Percentiles rank a stretch among this genome's conserved stretches.
These are phyloP conservation scores for Mystacides longicornis DNA, from an alignment of 2,888 invertebrate genomes.

Conservation along the genomic window DNA sequence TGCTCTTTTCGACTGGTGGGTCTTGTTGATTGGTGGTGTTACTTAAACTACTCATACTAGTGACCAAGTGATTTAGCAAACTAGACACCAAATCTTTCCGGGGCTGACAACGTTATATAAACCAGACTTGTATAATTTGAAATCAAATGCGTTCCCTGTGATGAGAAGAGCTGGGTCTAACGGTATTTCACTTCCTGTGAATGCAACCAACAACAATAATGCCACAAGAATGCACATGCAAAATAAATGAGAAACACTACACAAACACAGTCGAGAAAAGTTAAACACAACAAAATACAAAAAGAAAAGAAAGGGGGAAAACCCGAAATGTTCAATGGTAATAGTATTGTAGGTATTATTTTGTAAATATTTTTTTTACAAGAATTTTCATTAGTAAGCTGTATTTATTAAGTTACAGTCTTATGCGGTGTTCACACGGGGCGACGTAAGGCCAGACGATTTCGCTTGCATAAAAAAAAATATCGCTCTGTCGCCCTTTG, in stretches of 20 bases:
- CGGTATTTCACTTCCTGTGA: slow-evolving; percentile 47
- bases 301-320: no score
- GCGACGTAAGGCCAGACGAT: no score
- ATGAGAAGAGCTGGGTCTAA: slow-evolving; percentile 41
- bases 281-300: no score
- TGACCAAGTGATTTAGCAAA: slow-evolving; percentile 21
- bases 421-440: no score
- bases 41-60: slow-evolving; percentile 12
- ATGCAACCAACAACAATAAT: slow-evolving; percentile 36
- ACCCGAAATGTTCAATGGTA: no score
- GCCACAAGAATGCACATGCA: slow-evolving; percentile 26
- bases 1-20: not conserved
- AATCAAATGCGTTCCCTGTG: slow-evolving; percentile 36
- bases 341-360: not conserved
- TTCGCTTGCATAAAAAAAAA: no score
- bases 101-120: slow-evolving; percentile 25
- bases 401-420: no score
- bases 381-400: no score
- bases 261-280: slow-evolving; percentile 6
- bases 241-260: slow-evolving; percentile 6
- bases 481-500: no score
- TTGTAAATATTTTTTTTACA: no score
- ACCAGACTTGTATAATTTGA: slow-evolving; percentile 35
- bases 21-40: slow-evolving; percentile 9
- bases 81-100: slow-evolving; percentile 22